Conservation (phyloP, 2,113 vertebrate genomes). For the Datnioides undecimradiatus region DNA sequence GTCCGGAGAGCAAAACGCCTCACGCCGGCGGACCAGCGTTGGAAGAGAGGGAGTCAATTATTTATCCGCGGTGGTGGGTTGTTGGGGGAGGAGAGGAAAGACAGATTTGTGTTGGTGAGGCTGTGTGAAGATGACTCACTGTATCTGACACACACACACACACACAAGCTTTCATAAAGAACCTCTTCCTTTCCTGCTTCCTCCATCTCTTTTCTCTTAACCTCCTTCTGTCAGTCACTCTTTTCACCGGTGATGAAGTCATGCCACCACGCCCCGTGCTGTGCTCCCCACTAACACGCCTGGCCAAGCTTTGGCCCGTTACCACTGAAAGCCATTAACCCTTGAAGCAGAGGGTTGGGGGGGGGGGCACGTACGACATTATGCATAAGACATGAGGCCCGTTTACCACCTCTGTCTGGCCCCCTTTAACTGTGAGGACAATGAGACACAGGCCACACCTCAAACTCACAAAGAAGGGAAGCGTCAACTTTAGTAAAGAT, state of each 20-base stretch:
- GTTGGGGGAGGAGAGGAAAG: slow-evolving; percentile 33
- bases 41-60: slow-evolving; percentile 65
- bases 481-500: background rate
- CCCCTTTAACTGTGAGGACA: background rate
- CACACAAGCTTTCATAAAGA: slow-evolving; percentile 9
- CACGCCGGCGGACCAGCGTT: slow-evolving; percentile 47
- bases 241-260: slow-evolving; percentile 60
- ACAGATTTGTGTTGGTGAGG: slow-evolving; percentile 50
- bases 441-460: background rate
- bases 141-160: slow-evolving; percentile 33
- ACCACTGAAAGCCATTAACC: slow-evolving; percentile 54
- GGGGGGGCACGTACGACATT: background rate
- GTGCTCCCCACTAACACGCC: slow-evolving; percentile 18
- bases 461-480: background rate
- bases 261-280: slow-evolving; percentile 37
- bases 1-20: slow-evolving; percentile 55
- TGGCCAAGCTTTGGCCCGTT: slow-evolving; percentile 13
- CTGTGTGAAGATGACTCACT: slow-evolving; percentile 65
- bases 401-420: slow-evolving; percentile 28
- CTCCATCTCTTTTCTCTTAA: slow-evolving; percentile 32
- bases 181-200: slow-evolving; percentile 14
- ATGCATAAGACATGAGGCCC: slow-evolving; percentile 56
- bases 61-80: slow-evolving; percentile 53
- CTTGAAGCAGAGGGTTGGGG: slow-evolving; percentile 16
- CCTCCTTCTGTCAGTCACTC: slow-evolving; percentile 59